Base-by-base conservation (phyloP, 2,888 invertebrate species). In the Aleiodes testaceus region DNA sequence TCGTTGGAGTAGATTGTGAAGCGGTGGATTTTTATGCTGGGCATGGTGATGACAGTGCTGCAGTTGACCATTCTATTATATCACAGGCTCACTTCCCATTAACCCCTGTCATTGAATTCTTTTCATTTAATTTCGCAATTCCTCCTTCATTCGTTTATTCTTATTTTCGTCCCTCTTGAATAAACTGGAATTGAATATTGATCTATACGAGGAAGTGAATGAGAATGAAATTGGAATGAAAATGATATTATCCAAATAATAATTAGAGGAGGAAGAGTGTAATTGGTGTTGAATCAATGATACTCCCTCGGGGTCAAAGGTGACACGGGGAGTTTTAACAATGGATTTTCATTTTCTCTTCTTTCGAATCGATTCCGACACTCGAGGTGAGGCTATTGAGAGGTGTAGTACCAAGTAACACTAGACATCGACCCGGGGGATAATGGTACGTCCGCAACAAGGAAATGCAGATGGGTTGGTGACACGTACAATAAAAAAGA, bases 21-120 rank as follows among this genome's bases (percentile, higher is more conserved):
- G 16, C 59, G 26, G 42, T 14, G 7, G 53, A 22, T 78, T 78
- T 77, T 77, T 77, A 81, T 79, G 77, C 77, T 77, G 74, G 77
- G 76, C 76, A 79, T 82, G 82, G 75, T 76, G 77, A 79, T 82
- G 82, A 82, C 82, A 42, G 78, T 81, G 80, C 77, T 74, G 75
- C 82, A 82, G 80, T 79, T 82, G 81, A 82, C 79, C 82, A 44
- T 79, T 75, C 80, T 71, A 80, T 82, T 81, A 82, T 82, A 81
- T 80, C 79, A 66, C 72, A 70, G 65, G 59, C 49, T 72, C 72
- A 55, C 75, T 72, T 74, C 71, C 74, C 73, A 75, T 75, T 74
- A 74, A 64, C 72, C 55, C 69, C 52, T 73, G 49, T 59, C 59
- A 59, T 59, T 18, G 59, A 59, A 44, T 3, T 42, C 14, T 59